These are phyloP conservation scores for Argyrosomus regius DNA, from an alignment of 2,797 vertebrate species.

Conservation along the genomic window DNA sequence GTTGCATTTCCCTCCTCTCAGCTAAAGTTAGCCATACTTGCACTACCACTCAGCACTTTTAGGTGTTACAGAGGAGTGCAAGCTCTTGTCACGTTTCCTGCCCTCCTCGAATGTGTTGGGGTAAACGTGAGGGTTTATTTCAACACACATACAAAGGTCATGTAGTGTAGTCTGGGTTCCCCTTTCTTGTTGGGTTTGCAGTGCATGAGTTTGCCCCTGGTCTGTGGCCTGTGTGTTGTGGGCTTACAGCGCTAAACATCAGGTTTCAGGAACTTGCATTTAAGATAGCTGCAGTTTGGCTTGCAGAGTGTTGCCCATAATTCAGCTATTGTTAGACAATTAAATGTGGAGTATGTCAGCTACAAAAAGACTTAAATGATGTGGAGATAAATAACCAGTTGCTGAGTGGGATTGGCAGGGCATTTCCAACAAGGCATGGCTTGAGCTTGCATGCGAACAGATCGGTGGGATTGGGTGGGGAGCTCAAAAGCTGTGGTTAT, in stretches of 20 bases:
- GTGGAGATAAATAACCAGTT: constrained; percentile 31
- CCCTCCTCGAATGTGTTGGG: constrained; percentile 42
- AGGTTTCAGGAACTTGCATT: constrained; percentile 14
- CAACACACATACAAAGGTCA: constrained; percentile 51
- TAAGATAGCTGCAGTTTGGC: constrained; percentile 25
- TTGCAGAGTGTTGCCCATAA: constrained; percentile 30
- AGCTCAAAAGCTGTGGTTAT: constrained; percentile 65
- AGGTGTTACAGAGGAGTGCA: constrained; percentile 16
- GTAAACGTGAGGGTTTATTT: constrained; percentile 51
- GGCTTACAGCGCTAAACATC: constrained; percentile 34
- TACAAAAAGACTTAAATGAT: constrained; percentile 29
- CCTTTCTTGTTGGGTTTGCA: constrained; percentile 42
- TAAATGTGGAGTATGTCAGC: constrained; percentile 23
- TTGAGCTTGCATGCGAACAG: constrained; percentile 71
- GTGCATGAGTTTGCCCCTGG: constrained; percentile 61
- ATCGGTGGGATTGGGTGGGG: constrained; percentile 59
- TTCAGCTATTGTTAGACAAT: constrained; percentile 21
- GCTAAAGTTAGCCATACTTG: constrained; percentile 33
- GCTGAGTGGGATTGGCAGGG: constrained; percentile 49
- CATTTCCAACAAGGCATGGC: constrained; percentile 72
- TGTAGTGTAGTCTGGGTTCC: constrained; percentile 29
- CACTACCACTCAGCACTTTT: constrained; percentile 30
- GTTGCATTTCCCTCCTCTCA: constrained; percentile 2
- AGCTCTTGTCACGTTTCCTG: constrained; percentile 46
- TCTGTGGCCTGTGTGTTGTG: constrained; percentile 49